These are phyloP conservation scores for Odontomyia ornata DNA, from an alignment of 2,888 invertebrate species.

Conservation along the genomic window DNA sequence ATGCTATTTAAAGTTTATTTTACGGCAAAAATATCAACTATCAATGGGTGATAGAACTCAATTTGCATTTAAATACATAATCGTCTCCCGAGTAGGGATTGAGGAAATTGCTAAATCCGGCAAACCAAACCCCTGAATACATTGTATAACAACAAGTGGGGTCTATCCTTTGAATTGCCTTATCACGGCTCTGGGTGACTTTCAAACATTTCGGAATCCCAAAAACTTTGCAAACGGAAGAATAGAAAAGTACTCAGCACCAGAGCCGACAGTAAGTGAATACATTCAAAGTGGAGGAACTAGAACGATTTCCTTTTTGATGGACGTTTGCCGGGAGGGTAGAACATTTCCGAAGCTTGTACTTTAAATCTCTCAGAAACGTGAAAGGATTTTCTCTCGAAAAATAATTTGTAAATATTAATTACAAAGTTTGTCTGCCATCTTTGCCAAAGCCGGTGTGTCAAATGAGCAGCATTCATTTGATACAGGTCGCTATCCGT, in stretches of 20 bases:
- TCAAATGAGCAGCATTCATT: background rate
- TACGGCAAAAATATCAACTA: too few relatives aligned
- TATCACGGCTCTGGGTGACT: background rate
- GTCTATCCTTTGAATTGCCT: background rate
- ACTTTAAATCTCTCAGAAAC: too few relatives aligned
- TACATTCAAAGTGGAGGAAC: background rate
- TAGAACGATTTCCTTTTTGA: too few relatives aligned
- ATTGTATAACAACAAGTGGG: constrained; percentile 3
- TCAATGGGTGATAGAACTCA: background rate
- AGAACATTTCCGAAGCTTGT: too few relatives aligned
- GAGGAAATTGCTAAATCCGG: too few relatives aligned
- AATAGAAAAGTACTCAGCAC: background rate
- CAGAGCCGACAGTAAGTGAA: background rate
- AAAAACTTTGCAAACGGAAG: background rate
- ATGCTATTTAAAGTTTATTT: too few relatives aligned
- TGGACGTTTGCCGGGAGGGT: too few relatives aligned
- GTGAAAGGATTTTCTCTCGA: too few relatives aligned
- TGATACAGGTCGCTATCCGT: background rate
- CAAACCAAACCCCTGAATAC: background rate
- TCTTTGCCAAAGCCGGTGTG: background rate
- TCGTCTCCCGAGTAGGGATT: background rate
- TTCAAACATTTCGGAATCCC: background rate
- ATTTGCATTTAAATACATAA: constrained; percentile 20
- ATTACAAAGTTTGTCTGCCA: background rate
- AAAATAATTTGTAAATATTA: constrained; percentile 22